A percentile compares a stretch with the other conserved stretches of the same genome.
phyloP scores from a whole-genome alignment of 2,113 vertebrate genomes.

The Callospermophilus lateralis region DNA sequence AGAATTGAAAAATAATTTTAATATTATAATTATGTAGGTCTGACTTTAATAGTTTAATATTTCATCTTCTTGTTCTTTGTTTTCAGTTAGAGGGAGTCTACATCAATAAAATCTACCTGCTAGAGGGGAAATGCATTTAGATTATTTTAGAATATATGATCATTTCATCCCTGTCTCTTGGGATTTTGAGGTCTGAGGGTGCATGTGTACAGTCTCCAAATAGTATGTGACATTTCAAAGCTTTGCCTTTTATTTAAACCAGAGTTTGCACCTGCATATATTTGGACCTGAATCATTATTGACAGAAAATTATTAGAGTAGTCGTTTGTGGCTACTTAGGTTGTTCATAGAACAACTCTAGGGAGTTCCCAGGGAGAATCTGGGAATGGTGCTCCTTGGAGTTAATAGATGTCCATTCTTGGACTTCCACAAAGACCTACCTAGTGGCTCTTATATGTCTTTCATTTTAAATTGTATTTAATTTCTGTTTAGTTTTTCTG shows the following conservation, averaged over 20 bases:
- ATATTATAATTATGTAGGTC: not conserved
- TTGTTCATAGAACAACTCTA: not conserved
- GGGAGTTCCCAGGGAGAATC: not conserved
- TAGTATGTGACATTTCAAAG: not conserved
- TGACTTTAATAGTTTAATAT: constrained; percentile 4
- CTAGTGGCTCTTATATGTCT: not conserved
- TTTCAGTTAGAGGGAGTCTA: not conserved
- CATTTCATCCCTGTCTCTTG: not conserved
- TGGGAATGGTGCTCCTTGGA: not conserved
- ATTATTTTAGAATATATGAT: not conserved
- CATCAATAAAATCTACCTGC: not conserved
- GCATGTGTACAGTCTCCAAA: not conserved
- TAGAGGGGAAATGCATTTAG: not conserved
- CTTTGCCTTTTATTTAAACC: constrained; percentile 22
- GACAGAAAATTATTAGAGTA: too few species aligned
- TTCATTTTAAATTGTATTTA: constrained; percentile 17
- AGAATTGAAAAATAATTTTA: constrained; percentile 53
- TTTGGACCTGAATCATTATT: not conserved
- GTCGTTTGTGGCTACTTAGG: not conserved
- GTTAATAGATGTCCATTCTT: not conserved
- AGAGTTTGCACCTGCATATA: not conserved
- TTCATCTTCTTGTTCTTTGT: constrained; percentile 43
- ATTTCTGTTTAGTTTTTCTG: constrained; percentile 42
- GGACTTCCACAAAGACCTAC: not conserved
- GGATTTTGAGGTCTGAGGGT: not conserved